These are phyloP conservation scores for Heterocephalus glaber DNA, from an alignment of 2,113 vertebrate genomes.

Conservation along the genomic window DNA sequence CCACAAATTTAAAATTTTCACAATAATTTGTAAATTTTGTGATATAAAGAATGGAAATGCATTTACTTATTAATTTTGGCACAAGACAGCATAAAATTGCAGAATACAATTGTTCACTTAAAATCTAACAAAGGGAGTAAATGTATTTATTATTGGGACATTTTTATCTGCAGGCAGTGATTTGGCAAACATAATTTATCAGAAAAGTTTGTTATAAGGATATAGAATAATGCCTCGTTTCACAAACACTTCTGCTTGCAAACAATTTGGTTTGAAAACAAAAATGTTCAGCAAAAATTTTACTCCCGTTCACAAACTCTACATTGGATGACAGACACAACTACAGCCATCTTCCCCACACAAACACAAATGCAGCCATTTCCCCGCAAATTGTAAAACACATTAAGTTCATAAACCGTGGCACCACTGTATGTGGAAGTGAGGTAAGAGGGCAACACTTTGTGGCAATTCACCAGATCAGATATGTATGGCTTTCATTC, in stretches of 20 bases:
- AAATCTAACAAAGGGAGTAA: background rate
- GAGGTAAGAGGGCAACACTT: too few relatives aligned
- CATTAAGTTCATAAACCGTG: background rate
- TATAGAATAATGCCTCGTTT: background rate
- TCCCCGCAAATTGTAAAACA: background rate
- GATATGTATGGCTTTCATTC: background rate
- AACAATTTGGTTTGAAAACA: background rate
- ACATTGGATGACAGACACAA: background rate
- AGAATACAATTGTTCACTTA: background rate
- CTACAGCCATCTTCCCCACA: background rate
- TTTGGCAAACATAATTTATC: background rate
- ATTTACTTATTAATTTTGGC: background rate
- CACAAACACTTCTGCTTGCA: background rate
- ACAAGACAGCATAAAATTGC: background rate
- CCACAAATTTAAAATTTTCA: background rate
- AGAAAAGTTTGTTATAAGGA: background rate
- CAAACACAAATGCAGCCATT: background rate
- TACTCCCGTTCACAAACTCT: background rate
- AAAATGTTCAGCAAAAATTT: background rate
- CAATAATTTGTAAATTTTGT: background rate
- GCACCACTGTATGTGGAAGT: background rate
- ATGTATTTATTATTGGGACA: background rate
- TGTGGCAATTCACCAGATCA: background rate
- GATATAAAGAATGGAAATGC: background rate
- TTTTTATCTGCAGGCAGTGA: background rate